Evolutionary conservation across 64 coral and sea anemone species (phyloP), one percentile per base, ranked within the genome.

Genomic region (Catalaphyllia jardinei): DNA sequence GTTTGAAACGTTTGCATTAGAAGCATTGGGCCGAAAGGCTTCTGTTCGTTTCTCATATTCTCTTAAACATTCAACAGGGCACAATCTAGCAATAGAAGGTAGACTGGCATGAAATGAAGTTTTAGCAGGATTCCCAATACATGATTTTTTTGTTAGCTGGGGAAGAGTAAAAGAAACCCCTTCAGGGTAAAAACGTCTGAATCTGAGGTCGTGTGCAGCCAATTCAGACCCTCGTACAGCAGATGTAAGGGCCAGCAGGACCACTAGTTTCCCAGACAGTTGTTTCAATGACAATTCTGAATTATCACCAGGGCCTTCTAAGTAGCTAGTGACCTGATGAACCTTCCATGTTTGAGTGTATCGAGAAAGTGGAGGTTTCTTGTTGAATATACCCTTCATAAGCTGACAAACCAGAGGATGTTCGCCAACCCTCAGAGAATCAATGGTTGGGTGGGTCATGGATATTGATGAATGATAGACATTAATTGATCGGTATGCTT

Each of bases 171-270:
- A 38, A 38, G 1, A 38, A 38, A 38, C 35, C 35, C 35, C 35
- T 38, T 4, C 35, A 2, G 35, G 35, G 35, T 38, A 38, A 38
- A 50, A 75, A 79, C 55, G 78, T 31, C 88, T 78, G 30, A 82
- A 90, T 24, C 60, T 10, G 6, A 73, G 57, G 73, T 90, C 88
- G 73, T 90, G 77, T 33, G 88, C 74, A 46, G 42, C 52, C 73
- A 77, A 78, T 61, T 89, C 87, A 11, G 74, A 89, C 24, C 72
- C 87, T 42, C 60, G 74, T 15, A 69, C 77, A 22, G 75, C 75
- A 39, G 76, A 80, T 31, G 88, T 80, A 31, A 67, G 76, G 52
- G 88, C 63, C 25, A 80, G 57, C 62, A 89, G 54, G 4, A 89
- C 29, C 25, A 89, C 76, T 11, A 89, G 59, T 28, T 89, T 89